Evolutionary conservation across 2,797 vertebrate genomes (phyloP).

Genomic region (Fringilla coelebs): DNA sequence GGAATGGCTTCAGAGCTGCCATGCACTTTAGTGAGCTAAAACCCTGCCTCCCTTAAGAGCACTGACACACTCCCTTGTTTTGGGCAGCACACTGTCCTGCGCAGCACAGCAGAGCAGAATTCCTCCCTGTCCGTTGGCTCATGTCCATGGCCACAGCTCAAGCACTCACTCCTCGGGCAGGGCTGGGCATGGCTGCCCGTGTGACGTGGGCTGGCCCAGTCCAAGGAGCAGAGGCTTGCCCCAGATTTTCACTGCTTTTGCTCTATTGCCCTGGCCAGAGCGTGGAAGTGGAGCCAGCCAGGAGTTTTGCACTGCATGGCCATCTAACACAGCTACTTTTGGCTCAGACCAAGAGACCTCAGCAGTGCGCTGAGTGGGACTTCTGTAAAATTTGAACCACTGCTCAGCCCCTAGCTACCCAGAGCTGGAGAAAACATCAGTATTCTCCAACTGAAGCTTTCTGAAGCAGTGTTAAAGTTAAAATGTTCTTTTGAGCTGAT

Average conservation of each 20-base stretch:
- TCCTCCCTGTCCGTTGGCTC: not conserved
- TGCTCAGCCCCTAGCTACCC: not conserved
- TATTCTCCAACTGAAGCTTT: not conserved
- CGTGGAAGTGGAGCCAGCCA: not conserved
- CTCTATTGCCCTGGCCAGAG: not conserved
- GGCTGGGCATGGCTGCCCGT: rapidly evolving
- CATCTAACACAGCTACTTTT: not conserved
- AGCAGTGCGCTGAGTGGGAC: rapidly evolving
- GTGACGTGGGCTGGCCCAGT: rapidly evolving
- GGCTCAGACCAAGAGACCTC: not conserved
- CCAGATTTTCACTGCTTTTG: not conserved
- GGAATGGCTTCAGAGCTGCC: not conserved
- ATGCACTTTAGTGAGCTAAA: not conserved
- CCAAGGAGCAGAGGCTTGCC: not conserved
- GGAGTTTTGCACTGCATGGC: not conserved
- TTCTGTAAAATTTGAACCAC: not conserved
- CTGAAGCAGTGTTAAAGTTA: not conserved
- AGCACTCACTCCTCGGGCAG: not conserved
- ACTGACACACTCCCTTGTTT: not conserved
- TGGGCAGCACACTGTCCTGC: not conserved
- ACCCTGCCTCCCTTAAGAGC: not conserved
- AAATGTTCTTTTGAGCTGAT: not conserved
- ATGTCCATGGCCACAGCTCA: rapidly evolving
- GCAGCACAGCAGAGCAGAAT: not conserved
- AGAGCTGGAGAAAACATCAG: not conserved